Evolutionary conservation across 2,113 vertebrate species (phyloP).

Genomic region (Cardinalis cardinalis): DNA sequence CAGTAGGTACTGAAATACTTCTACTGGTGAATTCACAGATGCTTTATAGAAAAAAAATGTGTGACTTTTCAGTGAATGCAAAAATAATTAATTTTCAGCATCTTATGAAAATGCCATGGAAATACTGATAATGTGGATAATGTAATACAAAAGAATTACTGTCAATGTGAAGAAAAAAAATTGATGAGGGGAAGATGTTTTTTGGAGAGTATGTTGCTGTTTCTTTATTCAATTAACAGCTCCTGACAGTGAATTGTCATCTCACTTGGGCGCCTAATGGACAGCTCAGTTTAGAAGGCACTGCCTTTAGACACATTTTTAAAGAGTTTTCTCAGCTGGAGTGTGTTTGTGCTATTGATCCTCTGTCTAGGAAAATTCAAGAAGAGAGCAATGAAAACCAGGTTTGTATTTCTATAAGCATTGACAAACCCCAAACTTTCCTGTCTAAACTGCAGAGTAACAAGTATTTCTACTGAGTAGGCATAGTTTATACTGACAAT

Average conservation of each 20-base stretch:
- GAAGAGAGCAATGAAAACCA: background rate
- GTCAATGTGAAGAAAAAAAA: background rate
- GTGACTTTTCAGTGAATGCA: background rate
- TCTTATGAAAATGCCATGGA: background rate
- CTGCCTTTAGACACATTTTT: background rate
- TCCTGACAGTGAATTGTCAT: background rate
- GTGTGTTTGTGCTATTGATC: background rate
- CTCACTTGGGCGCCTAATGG: conserved; percentile 1
- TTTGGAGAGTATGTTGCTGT: background rate
- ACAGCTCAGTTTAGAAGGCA: background rate
- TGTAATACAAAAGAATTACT: background rate
- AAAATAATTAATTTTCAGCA: background rate
- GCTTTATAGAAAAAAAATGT: background rate
- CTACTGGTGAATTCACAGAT: background rate
- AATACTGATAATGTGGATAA: background rate
- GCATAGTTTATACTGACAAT: conserved; percentile 14
- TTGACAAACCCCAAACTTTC: background rate
- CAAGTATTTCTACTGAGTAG: background rate
- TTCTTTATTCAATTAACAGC: background rate
- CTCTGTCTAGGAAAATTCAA: background rate
- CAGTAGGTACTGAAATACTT: background rate
- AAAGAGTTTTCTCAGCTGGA: conserved; percentile 16
- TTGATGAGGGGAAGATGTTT: background rate
- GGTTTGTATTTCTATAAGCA: background rate
- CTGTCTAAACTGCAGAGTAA: background rate